Conservation (phyloP, 92 coral and sea anemone genomes). For the Palythoa heliodiscus region DNA sequence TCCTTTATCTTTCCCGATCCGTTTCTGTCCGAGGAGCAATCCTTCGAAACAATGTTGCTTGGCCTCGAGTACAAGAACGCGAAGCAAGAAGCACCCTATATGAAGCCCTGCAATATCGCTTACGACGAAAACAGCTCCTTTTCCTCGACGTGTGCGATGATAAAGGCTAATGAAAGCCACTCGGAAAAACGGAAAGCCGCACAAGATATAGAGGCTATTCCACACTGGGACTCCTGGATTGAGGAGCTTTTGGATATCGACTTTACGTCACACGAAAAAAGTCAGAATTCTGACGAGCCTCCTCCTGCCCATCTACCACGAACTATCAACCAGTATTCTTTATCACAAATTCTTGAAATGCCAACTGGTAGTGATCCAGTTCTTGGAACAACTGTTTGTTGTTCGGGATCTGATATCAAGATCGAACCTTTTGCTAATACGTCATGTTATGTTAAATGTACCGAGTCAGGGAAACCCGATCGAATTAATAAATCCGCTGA, state of each 20-base stretch:
- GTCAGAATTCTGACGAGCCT: neutral
- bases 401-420: slow-evolving; percentile 40
- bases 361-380: slow-evolving; percentile 12
- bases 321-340: slow-evolving; percentile 29
- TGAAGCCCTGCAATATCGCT: neutral
- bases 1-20: slow-evolving; percentile 38
- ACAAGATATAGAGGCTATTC: slow-evolving; percentile 13
- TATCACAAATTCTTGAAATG: slow-evolving; percentile 35
- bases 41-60: slow-evolving; percentile 32
- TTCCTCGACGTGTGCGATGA: neutral
- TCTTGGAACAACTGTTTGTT: neutral
- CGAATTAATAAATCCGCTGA: neutral
- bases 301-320: slow-evolving; percentile 16
- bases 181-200: neutral
- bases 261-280: slow-evolving; percentile 29
- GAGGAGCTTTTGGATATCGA: slow-evolving; percentile 21
- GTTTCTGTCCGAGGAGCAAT: slow-evolving; percentile 26
- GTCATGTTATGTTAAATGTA: neutral
- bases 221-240: slow-evolving; percentile 41
- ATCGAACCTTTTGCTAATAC: slow-evolving; percentile 1
- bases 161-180: neutral
- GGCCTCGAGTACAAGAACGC: slow-evolving; percentile 21
- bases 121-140: neutral
- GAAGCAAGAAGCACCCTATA: neutral
- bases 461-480: neutral